These are phyloP conservation scores for Apotomis betuletana DNA, from an alignment of 2,888 invertebrate species.

Conservation along the genomic window DNA sequence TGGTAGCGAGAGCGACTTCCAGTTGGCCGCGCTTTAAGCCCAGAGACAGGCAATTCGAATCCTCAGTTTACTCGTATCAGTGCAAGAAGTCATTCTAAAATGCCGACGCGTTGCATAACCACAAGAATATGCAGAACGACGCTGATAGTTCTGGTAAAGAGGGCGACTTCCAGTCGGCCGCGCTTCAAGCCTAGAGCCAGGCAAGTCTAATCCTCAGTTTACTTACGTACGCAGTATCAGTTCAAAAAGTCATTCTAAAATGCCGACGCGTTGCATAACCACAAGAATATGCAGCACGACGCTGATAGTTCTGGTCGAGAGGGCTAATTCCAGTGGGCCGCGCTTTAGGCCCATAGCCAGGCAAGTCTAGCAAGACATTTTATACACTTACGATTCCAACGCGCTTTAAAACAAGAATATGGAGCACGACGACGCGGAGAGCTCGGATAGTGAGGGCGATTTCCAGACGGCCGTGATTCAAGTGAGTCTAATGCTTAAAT, in stretches of 20 bases:
- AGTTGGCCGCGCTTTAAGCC: conserved; percentile 16
- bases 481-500: neutral
- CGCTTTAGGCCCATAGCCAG: conserved; percentile 13
- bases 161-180: conserved; percentile 46
- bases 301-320: conserved; percentile 56
- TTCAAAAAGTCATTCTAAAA: conserved; percentile 48
- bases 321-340: conserved; percentile 46
- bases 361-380: neutral
- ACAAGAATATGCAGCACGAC: conserved; percentile 71
- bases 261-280: conserved; percentile 59
- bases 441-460: conserved; percentile 56
- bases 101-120: conserved; percentile 59
- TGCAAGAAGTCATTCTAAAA: conserved; percentile 47
- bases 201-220: neutral
- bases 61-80: neutral
- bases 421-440: conserved; percentile 51
- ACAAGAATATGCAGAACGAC: conserved; percentile 71
- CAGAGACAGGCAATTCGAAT: conserved; percentile 11
- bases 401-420: too few species aligned
- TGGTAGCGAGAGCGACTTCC: conserved; percentile 55
- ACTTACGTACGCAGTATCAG: neutral
- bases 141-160: conserved; percentile 56
- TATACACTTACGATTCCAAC: too few species aligned
- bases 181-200: conserved; percentile 11
- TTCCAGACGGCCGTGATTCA: conserved; percentile 37